phyloP scores from a whole-genome alignment of 2,888 invertebrate species.

The Vannuccia rotundouncinata region DNA sequence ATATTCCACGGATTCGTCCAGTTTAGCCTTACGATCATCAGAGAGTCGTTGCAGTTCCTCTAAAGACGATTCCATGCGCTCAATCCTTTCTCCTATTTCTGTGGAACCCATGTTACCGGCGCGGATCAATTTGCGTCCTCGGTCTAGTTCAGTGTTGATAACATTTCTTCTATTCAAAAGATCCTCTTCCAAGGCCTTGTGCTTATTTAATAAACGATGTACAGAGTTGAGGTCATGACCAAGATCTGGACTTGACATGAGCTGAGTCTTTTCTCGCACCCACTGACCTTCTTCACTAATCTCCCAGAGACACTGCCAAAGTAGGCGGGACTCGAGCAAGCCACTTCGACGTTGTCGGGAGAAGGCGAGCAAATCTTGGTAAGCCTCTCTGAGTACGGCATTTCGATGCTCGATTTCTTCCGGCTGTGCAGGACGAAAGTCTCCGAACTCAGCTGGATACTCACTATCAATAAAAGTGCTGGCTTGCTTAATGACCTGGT shows the following conservation, averaged over 20 bases:
- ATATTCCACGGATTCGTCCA: conserved; percentile 87
- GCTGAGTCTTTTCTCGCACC: conserved; percentile 70
- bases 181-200: conserved; percentile 90
- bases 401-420: conserved; percentile 88
- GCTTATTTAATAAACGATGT: conserved; percentile 87
- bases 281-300: conserved; percentile 80
- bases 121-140: conserved; percentile 27
- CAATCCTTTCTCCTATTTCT: conserved; percentile 62
- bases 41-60: conserved; percentile 87
- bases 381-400: conserved; percentile 84
- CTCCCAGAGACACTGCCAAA: conserved; percentile 99
- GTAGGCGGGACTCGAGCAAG: conserved; percentile 87
- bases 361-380: conserved; percentile 85
- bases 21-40: conserved; percentile 73
- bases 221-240: conserved; percentile 97
- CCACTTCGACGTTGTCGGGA: conserved; percentile 79
- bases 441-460: conserved; percentile 58
- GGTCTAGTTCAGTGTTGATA: conserved; percentile 2
- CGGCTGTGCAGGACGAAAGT: conserved; percentile 92
- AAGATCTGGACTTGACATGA: conserved; percentile 91
- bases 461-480: conserved; percentile 82
- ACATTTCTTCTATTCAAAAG: neutral
- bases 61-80: conserved; percentile 89
- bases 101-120: conserved; percentile 77
- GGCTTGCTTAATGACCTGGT: conserved; percentile 88